Percentiles rank a stretch among this genome's conserved stretches.
These are phyloP conservation scores for Peromyscus attwateri DNA, from an alignment of 2,797 vertebrate species.

Conservation along the genomic window DNA sequence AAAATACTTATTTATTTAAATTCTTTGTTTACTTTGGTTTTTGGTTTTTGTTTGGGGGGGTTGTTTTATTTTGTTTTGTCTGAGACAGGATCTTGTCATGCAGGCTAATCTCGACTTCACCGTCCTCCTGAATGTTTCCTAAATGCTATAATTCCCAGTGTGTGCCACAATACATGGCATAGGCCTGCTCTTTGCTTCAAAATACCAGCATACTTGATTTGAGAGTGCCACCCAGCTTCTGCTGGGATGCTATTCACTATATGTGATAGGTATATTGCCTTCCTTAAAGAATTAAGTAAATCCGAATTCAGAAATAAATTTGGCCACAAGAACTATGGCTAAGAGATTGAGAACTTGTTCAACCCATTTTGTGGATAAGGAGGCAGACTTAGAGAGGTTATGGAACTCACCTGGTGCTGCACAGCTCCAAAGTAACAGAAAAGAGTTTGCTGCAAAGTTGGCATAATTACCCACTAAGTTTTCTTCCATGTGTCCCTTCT, in stretches of 20 bases:
- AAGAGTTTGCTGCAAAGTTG: neutral
- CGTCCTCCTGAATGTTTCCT: neutral
- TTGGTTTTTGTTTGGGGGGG: neutral
- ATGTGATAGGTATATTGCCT: no score
- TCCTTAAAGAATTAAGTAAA: neutral
- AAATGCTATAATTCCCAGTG: neutral
- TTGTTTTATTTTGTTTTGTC: neutral
- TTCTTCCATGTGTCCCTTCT: neutral
- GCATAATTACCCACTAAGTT: accelerated
- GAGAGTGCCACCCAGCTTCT: neutral
- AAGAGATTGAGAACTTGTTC: neutral
- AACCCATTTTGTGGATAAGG: neutral
- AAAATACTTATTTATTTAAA: neutral
- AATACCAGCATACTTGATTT: slow-evolving; percentile 22
- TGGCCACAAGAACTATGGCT: neutral
- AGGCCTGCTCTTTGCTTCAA: neutral
- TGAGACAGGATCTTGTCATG: neutral
- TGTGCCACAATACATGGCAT: neutral
- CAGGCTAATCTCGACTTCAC: neutral
- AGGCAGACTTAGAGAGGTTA: neutral
- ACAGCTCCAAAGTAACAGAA: neutral
- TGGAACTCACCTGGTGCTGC: neutral
- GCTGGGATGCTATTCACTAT: neutral
- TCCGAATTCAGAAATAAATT: slow-evolving; percentile 49
- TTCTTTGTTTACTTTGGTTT: neutral